These are phyloP conservation scores for Petrophora chlorosata DNA, from an alignment of 2,888 invertebrate genomes.

Conservation along the genomic window DNA sequence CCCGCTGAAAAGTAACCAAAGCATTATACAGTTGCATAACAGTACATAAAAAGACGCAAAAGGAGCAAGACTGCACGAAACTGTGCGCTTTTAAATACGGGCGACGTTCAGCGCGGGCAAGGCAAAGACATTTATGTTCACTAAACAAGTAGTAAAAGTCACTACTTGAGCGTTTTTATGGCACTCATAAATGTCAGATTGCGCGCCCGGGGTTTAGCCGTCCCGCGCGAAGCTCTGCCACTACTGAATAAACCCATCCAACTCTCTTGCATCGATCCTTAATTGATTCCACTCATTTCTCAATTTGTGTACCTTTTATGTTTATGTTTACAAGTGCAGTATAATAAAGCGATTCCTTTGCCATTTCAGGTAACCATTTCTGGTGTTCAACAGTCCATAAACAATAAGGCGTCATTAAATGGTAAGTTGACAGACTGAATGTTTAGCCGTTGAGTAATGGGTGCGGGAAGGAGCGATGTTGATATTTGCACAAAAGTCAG, in stretches of 20 bases:
- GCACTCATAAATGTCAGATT: conserved; percentile 85
- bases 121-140: conserved; percentile 85
- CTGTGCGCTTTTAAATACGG: conserved; percentile 83
- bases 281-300: conserved; percentile 72
- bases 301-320: conserved; percentile 57
- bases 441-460: conserved; percentile 41
- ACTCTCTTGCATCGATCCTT: conserved; percentile 44
- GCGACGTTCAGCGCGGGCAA: conserved; percentile 80
- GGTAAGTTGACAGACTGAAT: conserved; percentile 56
- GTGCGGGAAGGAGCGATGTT: conserved; percentile 32
- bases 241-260: conserved; percentile 47
- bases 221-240: conserved; percentile 53
- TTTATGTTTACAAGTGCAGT: conserved; percentile 38
- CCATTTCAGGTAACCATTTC: conserved; percentile 70
- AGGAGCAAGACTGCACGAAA: conserved; percentile 79
- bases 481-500: conserved; percentile 53
- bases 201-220: conserved; percentile 76
- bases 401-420: conserved; percentile 55
- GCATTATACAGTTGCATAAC: conserved; percentile 82
- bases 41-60: conserved; percentile 80
- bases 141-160: conserved; percentile 86
- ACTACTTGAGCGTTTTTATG: conserved; percentile 85
- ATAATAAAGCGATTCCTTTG: conserved; percentile 55
- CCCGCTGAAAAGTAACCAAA: conserved; percentile 80
- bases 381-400: conserved; percentile 53